Conservation (phyloP, 2,888 invertebrate genomes). For the Diachrysia chrysitis region DNA sequence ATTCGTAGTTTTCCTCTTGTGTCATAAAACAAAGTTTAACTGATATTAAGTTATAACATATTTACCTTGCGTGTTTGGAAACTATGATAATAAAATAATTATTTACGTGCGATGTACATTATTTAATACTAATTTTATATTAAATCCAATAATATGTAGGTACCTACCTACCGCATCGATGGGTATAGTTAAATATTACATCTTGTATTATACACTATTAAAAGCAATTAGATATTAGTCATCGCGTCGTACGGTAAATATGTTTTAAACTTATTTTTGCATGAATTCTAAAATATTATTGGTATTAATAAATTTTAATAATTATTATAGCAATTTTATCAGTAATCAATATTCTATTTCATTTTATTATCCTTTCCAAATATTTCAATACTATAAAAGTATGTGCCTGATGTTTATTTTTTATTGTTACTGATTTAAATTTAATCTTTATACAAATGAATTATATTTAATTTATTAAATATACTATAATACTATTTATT, state of each 20-base stretch:
- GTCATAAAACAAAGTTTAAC: slow-evolving; percentile 26
- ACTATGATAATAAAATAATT: not conserved
- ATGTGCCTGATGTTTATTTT: slow-evolving; percentile 61
- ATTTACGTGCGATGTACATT: not conserved
- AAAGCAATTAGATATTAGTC: not conserved
- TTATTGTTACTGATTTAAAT: slow-evolving; percentile 56
- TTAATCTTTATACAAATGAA: slow-evolving; percentile 32
- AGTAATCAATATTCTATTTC: slow-evolving; percentile 12
- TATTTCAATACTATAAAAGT: slow-evolving; percentile 31
- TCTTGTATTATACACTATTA: not conserved
- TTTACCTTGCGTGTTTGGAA: slow-evolving; percentile 14
- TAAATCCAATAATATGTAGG: not conserved
- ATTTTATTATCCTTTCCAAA: slow-evolving; percentile 36
- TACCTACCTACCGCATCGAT: no score
- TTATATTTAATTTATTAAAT: slow-evolving; percentile 49
- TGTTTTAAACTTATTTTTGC: slow-evolving; percentile 14
- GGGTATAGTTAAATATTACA: no score
- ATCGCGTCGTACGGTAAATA: slow-evolving; percentile 31
- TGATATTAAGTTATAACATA: slow-evolving; percentile 13
- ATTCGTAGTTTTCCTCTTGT: slow-evolving; percentile 43
- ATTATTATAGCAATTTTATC: slow-evolving; percentile 7
- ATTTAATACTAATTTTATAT: slow-evolving; percentile 1
- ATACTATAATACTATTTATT: slow-evolving; percentile 58
- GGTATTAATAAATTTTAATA: not conserved
- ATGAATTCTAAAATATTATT: not conserved